phyloP scores from a whole-genome alignment of 2,888 invertebrate species.

The Sipha maydis region DNA sequence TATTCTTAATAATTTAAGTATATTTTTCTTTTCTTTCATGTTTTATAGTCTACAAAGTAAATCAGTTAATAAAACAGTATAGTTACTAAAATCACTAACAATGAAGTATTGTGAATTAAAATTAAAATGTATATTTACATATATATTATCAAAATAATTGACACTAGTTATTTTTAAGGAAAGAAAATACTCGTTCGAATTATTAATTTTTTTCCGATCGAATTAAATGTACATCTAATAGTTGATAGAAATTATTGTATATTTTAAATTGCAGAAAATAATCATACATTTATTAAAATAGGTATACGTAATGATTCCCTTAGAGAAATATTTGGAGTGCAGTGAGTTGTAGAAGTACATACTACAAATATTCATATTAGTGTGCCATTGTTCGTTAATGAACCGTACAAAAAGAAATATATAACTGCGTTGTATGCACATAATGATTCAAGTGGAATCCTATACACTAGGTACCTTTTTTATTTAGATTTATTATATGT shows the following conservation, averaged over 20 bases:
- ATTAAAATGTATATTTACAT: not conserved
- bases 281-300: not conserved
- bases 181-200: not conserved
- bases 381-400: conserved; percentile 27
- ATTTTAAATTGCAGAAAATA: not conserved
- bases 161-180: not conserved
- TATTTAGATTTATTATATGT: conserved; percentile 18
- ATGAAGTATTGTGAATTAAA: not conserved
- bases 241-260: not conserved
- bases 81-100: not conserved
- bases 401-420: conserved; percentile 16
- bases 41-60: not conserved
- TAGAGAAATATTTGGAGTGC: not conserved
- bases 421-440: not conserved
- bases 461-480: not conserved
- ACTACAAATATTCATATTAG: conserved; percentile 20
- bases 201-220: not conserved
- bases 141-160: not conserved
- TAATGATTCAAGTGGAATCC: conserved; percentile 24
- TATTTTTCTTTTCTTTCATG: not conserved
- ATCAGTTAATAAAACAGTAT: not conserved
- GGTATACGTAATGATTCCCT: conserved; percentile 1
- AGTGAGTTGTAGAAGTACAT: conserved; percentile 4
- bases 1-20: not conserved
- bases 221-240: not conserved